Percentiles rank a stretch among this genome's conserved stretches.
Evolutionary conservation across 1,140 invertebrate species (phyloP).

Genomic region (Megathymus violae): DNA sequence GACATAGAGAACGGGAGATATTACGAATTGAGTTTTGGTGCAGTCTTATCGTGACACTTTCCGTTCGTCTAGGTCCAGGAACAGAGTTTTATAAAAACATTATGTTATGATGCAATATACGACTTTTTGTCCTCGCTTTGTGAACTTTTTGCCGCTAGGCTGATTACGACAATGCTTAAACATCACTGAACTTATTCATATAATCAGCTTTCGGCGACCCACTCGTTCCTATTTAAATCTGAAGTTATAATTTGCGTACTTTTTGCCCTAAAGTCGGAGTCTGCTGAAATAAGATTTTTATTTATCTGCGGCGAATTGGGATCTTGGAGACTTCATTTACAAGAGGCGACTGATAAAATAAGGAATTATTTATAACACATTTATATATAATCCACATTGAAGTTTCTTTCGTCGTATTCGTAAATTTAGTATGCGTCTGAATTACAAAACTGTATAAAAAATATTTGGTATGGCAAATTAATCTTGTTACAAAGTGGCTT

Average conservation of each 20-base stretch:
- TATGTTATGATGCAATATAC: background rate
- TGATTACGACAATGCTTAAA: conserved; percentile 2
- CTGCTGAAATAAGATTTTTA: conserved; percentile 6
- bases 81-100: conserved; percentile 4
- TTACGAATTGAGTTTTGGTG: background rate
- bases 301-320: background rate
- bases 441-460: no score
- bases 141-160: conserved; percentile 7
- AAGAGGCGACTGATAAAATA: background rate
- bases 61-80: background rate
- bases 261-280: conserved; percentile 8
- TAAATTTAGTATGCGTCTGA: no score
- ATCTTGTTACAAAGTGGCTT: no score
- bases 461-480: no score
- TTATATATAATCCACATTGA: no score
- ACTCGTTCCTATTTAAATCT: conserved; percentile 20
- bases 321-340: background rate
- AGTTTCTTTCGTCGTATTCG: no score
- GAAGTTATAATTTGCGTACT: conserved; percentile 23
- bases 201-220: conserved; percentile 6
- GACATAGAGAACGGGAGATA: conserved; percentile 20
- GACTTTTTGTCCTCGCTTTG: conserved; percentile 13
- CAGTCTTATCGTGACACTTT: conserved; percentile 13
- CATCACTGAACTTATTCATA: conserved; percentile 10
- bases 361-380: no score